Evolutionary conservation across 1,140 invertebrate genomes (phyloP).

Genomic region (Scaptomyza montana): DNA sequence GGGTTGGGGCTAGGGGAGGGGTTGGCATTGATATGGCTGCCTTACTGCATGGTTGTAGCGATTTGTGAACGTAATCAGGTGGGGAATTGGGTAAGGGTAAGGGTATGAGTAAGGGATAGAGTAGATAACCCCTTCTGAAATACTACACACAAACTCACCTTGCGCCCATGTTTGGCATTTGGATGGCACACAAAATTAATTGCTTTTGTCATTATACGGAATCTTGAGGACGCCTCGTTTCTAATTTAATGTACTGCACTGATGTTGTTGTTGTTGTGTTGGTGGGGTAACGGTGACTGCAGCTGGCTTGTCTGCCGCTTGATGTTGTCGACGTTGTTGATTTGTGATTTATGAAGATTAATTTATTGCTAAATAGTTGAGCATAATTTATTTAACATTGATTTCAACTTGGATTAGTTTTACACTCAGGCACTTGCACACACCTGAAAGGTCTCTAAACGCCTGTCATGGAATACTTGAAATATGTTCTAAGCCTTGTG

Average conservation of each 20-base stretch:
- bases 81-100: slow-evolving; percentile 1
- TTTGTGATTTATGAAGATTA: slow-evolving; percentile 83
- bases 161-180: slow-evolving; percentile 51
- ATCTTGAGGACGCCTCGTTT: slow-evolving; percentile 81
- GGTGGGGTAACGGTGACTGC: slow-evolving; percentile 13
- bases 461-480: slow-evolving; percentile 4
- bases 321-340: slow-evolving; percentile 68
- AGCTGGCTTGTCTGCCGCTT: slow-evolving; percentile 8
- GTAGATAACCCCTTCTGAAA: slow-evolving; percentile 27
- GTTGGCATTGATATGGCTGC: slow-evolving; percentile 44
- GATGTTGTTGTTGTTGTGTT: slow-evolving; percentile 12
- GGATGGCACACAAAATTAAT: slow-evolving; percentile 80
- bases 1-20: neutral
- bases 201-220: slow-evolving; percentile 83
- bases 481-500: neutral
- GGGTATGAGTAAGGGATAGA: too few species aligned
- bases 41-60: slow-evolving; percentile 57
- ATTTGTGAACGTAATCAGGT: slow-evolving; percentile 80
- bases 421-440: neutral
- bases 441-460: slow-evolving; percentile 24
- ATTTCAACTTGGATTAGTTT: slow-evolving; percentile 65
- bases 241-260: slow-evolving; percentile 78
- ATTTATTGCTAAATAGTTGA: slow-evolving; percentile 82
- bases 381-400: slow-evolving; percentile 80
- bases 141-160: slow-evolving; percentile 43